phyloP scores from a whole-genome alignment of 2,797 vertebrate species.

The Amblyraja radiata region DNA sequence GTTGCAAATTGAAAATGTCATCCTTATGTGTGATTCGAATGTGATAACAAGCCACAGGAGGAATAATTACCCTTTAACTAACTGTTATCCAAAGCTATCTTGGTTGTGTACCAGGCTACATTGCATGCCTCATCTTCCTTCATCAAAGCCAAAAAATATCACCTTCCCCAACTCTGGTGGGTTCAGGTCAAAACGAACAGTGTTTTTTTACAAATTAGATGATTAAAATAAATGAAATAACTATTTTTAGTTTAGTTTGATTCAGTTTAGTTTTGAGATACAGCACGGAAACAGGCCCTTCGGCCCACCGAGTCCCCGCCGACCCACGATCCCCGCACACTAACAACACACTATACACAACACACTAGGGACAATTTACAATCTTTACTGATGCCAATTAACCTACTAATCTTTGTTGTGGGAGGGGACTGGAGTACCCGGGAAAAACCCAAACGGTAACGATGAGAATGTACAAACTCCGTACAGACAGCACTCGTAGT shows the following conservation, averaged over 20 bases:
- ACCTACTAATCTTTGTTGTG: too few relatives aligned
- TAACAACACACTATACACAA: too few relatives aligned
- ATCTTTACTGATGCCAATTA: too few relatives aligned
- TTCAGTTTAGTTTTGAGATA: too few relatives aligned
- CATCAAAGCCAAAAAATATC: background rate
- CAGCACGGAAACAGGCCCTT: too few relatives aligned
- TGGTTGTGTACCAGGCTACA: background rate
- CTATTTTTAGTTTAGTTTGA: background rate
- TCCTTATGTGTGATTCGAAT: background rate
- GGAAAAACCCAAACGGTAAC: too few relatives aligned
- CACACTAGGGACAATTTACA: too few relatives aligned
- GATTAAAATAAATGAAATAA: background rate
- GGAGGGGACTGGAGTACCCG: too few relatives aligned
- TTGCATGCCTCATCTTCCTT: background rate
- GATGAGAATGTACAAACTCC: too few relatives aligned
- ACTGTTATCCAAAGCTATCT: background rate
- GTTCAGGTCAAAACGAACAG: background rate
- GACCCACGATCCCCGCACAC: too few relatives aligned
- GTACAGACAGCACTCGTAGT: too few relatives aligned
- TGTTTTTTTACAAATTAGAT: background rate
- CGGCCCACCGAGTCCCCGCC: too few relatives aligned
- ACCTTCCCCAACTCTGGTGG: background rate
- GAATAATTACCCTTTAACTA: background rate
- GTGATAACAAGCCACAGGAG: background rate
- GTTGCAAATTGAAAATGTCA: background rate